These are phyloP conservation scores for Perdita meconis DNA, from an alignment of 2,888 invertebrate species.

Conservation along the genomic window DNA sequence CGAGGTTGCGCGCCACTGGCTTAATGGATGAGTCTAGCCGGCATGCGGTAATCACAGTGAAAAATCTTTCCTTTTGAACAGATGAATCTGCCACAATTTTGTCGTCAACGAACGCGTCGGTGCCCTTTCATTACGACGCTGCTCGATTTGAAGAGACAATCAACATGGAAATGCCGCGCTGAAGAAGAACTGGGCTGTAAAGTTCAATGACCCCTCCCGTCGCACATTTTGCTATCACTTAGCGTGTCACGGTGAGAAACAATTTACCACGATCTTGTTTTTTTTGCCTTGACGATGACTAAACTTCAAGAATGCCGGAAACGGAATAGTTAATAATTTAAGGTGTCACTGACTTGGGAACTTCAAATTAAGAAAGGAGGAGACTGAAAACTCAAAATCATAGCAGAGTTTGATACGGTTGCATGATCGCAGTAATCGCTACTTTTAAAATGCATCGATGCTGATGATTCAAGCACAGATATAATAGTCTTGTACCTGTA, in stretches of 20 bases:
- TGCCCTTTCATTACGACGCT: slow-evolving; percentile 23
- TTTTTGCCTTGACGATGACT: no score
- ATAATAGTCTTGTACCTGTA: not conserved
- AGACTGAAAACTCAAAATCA: no score
- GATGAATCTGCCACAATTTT: slow-evolving; percentile 12
- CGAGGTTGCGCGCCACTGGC: slow-evolving; percentile 43
- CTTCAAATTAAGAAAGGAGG: no score
- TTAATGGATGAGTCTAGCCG: slow-evolving; percentile 38
- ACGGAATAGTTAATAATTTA: no score
- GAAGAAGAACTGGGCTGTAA: not conserved
- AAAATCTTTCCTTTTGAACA: slow-evolving; percentile 25
- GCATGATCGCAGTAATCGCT: not conserved
- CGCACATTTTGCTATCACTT: not conserved
- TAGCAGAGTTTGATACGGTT: not conserved
- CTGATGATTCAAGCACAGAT: not conserved
- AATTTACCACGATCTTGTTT: not conserved
- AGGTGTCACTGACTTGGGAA: no score
- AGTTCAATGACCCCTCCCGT: not conserved
- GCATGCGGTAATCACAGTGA: slow-evolving; percentile 14
- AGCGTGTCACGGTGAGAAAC: not conserved
- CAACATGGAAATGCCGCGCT: not conserved
- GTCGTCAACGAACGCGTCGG: slow-evolving; percentile 7
- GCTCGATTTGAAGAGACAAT: slow-evolving; percentile 9
- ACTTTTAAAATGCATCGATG: not conserved
- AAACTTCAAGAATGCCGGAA: no score